Base-by-base conservation (phyloP, 2,888 invertebrate species). In the Aethes cnicana region DNA sequence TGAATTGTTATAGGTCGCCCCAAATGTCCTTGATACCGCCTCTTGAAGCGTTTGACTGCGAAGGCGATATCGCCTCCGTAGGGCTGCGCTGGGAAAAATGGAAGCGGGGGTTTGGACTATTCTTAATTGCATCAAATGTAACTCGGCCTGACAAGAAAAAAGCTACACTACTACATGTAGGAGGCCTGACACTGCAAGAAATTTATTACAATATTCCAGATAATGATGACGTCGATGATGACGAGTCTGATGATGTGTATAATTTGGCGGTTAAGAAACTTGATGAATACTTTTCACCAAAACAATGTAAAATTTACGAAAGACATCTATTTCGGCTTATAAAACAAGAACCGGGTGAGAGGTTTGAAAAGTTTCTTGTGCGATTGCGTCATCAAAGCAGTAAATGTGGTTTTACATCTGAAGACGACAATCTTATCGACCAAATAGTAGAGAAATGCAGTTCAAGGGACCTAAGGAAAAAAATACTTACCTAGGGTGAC, bases 341-440 rank as follows among this genome's bases (percentile, higher is more conserved):
- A 3, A 69, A 63, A 48, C 69, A 68, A 39, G 66, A 71, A 53
- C 35, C 54, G 33, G 62, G 54, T 0, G 72, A 74, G 28, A 64
- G 63, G 23, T 67, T 74, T 44, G 68, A 64, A 26, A 72, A 69
- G 43, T 74, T 72, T 54, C 16, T 71, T 6, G 25, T 66, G 3
- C 55, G 64, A 32, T 32, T 72, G 4, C 14, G 58, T 16, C 36
- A 47, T 3, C 60, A 55, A 32, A 14, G 28, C 14, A n/a, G n/a
- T n/a, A n/a, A n/a, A n/a, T n/a, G n/a, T n/a, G n/a, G n/a, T n/a
- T n/a, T n/a, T n/a, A n/a, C n/a, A n/a, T n/a, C n/a, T n/a, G n/a
- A n/a, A n/a, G n/a, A n/a, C n/a, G n/a, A n/a, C n/a, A n/a, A n/a
- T n/a, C n/a, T n/a, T n/a, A n/a, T n/a, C n/a, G n/a, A n/a, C n/a